phyloP scores from a whole-genome alignment of 2,888 invertebrate species.

The Drosophila barbarae region DNA sequence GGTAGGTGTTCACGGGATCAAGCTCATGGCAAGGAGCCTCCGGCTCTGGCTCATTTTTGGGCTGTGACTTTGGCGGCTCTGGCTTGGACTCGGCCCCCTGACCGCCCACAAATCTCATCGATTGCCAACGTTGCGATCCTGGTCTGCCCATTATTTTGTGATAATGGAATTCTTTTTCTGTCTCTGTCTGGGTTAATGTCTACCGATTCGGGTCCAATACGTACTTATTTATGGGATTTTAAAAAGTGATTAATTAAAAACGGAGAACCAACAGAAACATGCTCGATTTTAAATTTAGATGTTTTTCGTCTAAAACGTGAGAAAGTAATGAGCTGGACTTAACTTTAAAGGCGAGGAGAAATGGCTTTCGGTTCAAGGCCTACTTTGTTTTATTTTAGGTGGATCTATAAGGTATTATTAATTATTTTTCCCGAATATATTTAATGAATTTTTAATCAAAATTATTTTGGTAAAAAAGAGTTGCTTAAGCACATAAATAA shows the following conservation, averaged over 20 bases:
- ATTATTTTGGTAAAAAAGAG: too few relatives aligned
- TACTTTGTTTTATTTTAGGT: too few relatives aligned
- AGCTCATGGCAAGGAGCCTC: conserved; percentile 6
- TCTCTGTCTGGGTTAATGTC: neutral
- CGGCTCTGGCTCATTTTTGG: neutral
- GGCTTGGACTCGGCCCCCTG: neutral
- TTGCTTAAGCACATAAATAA: too few relatives aligned
- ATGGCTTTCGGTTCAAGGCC: neutral
- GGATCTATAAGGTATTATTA: too few relatives aligned
- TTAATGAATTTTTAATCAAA: too few relatives aligned
- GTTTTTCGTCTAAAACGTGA: conserved; percentile 17
- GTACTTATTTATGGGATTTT: neutral
- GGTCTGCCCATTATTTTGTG: conserved; percentile 2
- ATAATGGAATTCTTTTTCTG: neutral
- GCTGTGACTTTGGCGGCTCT: neutral
- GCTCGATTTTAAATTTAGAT: conserved; percentile 23
- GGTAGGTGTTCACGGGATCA: conserved; percentile 5
- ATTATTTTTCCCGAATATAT: too few relatives aligned
- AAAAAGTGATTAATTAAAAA: neutral
- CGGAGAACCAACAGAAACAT: conserved; percentile 29
- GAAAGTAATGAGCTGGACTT: neutral
- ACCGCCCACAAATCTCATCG: conserved; percentile 1
- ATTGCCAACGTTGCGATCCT: neutral
- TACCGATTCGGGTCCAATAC: conserved; percentile 35
- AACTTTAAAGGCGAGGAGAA: too few relatives aligned